Evolutionary conservation across 2,797 vertebrate genomes (phyloP).

Genomic region (Prunella strophiata): DNA sequence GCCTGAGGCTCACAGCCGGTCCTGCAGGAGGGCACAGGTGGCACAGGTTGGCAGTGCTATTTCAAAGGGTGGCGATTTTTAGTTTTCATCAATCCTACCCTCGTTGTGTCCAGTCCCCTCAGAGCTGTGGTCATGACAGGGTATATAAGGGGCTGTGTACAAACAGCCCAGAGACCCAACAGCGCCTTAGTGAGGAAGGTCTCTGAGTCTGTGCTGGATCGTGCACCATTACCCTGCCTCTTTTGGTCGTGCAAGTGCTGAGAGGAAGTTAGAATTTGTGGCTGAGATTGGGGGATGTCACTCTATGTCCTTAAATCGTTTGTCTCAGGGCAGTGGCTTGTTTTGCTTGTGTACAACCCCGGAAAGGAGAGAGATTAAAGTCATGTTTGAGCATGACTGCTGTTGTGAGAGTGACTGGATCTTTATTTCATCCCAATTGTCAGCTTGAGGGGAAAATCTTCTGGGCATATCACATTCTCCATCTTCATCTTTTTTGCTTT

Average conservation of each 20-base stretch:
- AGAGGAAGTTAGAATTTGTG: background rate
- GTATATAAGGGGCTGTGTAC: background rate
- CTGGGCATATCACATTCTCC: background rate
- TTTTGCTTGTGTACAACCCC: background rate
- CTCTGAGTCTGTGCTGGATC: background rate
- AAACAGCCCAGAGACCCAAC: background rate
- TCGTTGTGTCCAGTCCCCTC: background rate
- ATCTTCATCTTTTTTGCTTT: background rate
- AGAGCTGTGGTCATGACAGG: background rate
- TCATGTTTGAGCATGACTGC: background rate
- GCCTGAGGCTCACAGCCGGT: fast-evolving
- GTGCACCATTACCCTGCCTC: background rate
- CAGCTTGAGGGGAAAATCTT: background rate
- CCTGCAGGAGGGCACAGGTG: too few relatives aligned
- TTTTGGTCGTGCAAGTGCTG: fast-evolving
- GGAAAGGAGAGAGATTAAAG: background rate
- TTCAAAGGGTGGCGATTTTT: background rate
- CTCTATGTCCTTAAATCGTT: background rate
- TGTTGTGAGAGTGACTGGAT: background rate
- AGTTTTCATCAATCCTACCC: background rate
- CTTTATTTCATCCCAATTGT: background rate
- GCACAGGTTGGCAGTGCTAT: background rate
- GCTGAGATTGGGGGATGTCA: background rate
- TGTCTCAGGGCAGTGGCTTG: background rate
- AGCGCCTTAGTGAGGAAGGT: fast-evolving